phyloP scores from a whole-genome alignment of 2,888 invertebrate species.

The Orthosia gothica region DNA sequence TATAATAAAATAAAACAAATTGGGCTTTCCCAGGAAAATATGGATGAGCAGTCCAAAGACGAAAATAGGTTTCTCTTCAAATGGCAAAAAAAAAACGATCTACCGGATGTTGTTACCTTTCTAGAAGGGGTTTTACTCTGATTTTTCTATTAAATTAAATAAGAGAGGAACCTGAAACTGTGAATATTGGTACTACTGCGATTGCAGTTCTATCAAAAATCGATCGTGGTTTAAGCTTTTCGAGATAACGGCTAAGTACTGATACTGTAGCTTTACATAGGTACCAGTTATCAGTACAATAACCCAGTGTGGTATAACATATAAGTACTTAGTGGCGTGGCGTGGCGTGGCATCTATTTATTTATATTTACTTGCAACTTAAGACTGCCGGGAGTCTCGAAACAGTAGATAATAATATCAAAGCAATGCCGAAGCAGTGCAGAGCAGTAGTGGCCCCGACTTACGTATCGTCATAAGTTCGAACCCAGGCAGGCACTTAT shows the following conservation, averaged over 20 bases:
- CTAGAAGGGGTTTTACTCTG: neutral
- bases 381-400: neutral
- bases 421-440: neutral
- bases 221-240: conserved; percentile 34
- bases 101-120: neutral
- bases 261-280: conserved; percentile 35
- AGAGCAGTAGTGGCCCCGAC: no score
- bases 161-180: neutral
- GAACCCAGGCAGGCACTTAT: no score
- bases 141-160: neutral
- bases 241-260: conserved; percentile 36
- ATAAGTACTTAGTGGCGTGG: neutral
- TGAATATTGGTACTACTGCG: no score
- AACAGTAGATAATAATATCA: neutral
- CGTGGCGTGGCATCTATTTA: neutral
- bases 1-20: no score
- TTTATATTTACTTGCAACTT: neutral
- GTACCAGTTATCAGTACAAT: conserved; percentile 35
- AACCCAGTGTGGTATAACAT: conserved; percentile 22
- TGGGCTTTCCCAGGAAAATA: neutral
- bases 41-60: neutral
- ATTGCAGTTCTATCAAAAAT: conserved; percentile 36
- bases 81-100: neutral
- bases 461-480: no score
- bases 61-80: neutral